phyloP scores from a whole-genome alignment of 1,140 invertebrate species.

The Diachasmimorpha longicaudata region DNA sequence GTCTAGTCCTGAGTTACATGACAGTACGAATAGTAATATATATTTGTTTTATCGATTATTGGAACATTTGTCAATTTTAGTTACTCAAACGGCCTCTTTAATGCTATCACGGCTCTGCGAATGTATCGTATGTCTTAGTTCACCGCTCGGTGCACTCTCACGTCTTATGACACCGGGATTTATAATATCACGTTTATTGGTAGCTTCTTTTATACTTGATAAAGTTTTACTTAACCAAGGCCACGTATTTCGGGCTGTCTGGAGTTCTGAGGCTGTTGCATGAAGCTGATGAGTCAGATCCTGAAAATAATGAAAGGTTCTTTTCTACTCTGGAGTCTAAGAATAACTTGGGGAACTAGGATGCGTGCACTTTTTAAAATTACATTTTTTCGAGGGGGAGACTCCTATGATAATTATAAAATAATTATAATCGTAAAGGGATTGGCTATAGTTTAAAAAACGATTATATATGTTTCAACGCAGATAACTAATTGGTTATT shows the following conservation, averaged over 20 bases:
- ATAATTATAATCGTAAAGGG: too few species aligned
- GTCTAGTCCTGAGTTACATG: too few species aligned
- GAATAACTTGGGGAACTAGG: too few species aligned
- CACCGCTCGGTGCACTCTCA: conserved; percentile 55
- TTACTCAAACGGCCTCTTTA: conserved; percentile 56
- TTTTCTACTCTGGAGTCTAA: too few species aligned
- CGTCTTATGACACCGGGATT: conserved; percentile 45
- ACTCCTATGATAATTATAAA: background rate
- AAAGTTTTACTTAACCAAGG: conserved; percentile 91
- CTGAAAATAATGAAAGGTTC: conserved; percentile 65
- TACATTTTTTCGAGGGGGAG: too few species aligned
- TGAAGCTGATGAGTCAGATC: conserved; percentile 92
- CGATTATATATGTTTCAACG: too few species aligned
- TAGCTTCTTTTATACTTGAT: conserved; percentile 61
- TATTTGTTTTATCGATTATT: too few species aligned
- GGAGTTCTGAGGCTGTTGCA: conserved; percentile 80
- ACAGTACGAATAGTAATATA: too few species aligned
- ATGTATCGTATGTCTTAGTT: conserved; percentile 52
- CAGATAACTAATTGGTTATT: too few species aligned
- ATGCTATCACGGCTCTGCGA: conserved; percentile 55
- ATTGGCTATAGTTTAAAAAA: too few species aligned
- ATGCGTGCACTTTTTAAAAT: too few species aligned
- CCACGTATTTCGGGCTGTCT: conserved; percentile 78
- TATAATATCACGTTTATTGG: conserved; percentile 55
- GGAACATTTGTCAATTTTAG: conserved; percentile 13